These are phyloP conservation scores for Crax fasciolata DNA, from an alignment of 2,797 vertebrate species.

Conservation along the genomic window DNA sequence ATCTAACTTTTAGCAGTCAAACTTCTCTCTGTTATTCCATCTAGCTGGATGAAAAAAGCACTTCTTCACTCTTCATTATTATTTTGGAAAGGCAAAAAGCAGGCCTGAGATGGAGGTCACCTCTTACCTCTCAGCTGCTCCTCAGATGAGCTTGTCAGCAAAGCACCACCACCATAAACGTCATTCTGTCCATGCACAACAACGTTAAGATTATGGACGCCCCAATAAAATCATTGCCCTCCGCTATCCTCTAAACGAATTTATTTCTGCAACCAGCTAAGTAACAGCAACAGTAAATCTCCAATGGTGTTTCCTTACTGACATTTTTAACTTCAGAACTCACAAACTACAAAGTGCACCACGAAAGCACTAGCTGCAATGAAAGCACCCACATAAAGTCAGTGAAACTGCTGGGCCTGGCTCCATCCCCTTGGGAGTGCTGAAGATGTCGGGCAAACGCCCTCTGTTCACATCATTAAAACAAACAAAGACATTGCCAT, in stretches of 20 bases:
- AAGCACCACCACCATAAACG: neutral
- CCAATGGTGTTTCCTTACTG: neutral
- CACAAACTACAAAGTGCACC: neutral
- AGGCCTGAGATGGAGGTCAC: neutral
- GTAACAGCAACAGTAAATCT: neutral
- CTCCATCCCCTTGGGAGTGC: neutral
- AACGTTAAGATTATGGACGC: neutral
- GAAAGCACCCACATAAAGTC: neutral
- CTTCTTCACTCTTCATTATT: neutral
- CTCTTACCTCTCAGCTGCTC: neutral
- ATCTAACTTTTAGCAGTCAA: neutral
- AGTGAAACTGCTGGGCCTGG: slow-evolving; percentile 1
- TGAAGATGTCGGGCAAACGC: neutral
- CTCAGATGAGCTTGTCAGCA: neutral
- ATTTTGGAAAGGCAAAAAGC: neutral
- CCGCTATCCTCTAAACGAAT: neutral
- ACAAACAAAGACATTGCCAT: slow-evolving; percentile 49
- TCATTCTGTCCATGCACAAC: fast-evolving
- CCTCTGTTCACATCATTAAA: slow-evolving; percentile 58
- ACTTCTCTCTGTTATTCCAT: neutral
- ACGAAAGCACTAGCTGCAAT: neutral
- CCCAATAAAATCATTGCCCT: neutral
- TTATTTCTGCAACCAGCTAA: neutral
- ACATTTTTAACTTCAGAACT: neutral
- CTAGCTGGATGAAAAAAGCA: neutral